A percentile compares a stretch with the other conserved stretches of the same genome.
Conservation (phyloP, 2,888 invertebrate species). For the Mythimna ferrago region DNA sequence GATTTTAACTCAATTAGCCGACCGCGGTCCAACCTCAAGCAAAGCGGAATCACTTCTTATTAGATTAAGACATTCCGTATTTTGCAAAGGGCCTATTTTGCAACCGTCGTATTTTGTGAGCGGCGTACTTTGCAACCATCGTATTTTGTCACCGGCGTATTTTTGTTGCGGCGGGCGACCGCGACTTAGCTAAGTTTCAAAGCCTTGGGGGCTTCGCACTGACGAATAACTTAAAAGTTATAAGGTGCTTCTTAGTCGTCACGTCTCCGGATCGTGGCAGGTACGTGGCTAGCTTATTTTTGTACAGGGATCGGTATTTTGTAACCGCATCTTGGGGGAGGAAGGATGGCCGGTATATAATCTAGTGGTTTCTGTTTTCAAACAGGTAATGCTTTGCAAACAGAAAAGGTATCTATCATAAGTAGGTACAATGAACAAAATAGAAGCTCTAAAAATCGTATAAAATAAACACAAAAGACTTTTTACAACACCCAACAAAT, state of each 20-base stretch:
- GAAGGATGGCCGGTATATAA: constrained; percentile 12
- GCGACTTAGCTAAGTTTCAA: constrained; percentile 73
- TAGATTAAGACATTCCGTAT: constrained; percentile 65
- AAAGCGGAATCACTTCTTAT: constrained; percentile 66
- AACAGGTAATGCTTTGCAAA: neutral
- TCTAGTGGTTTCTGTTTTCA: constrained; percentile 25
- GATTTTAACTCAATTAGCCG: constrained; percentile 62
- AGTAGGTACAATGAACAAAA: neutral
- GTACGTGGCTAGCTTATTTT: constrained; percentile 72
- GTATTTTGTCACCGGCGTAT: constrained; percentile 69
- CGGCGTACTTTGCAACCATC: constrained; percentile 58
- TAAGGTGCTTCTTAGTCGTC: constrained; percentile 65
- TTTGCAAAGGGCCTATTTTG: constrained; percentile 58
- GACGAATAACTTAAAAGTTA: constrained; percentile 77
- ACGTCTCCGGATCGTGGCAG: constrained; percentile 64
- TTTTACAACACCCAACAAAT: constrained; percentile 26
- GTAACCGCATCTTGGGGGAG: constrained; percentile 44
- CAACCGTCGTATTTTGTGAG: constrained; percentile 58
- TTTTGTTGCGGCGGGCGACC: constrained; percentile 76
- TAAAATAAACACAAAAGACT: neutral
- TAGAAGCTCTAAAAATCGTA: neutral
- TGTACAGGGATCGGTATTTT: constrained; percentile 61
- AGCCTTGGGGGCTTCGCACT: constrained; percentile 65
- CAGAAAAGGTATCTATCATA: neutral
- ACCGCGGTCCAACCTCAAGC: constrained; percentile 65